Evolutionary conservation across 2,888 invertebrate species (phyloP).

Genomic region (Phalangium opilio): DNA sequence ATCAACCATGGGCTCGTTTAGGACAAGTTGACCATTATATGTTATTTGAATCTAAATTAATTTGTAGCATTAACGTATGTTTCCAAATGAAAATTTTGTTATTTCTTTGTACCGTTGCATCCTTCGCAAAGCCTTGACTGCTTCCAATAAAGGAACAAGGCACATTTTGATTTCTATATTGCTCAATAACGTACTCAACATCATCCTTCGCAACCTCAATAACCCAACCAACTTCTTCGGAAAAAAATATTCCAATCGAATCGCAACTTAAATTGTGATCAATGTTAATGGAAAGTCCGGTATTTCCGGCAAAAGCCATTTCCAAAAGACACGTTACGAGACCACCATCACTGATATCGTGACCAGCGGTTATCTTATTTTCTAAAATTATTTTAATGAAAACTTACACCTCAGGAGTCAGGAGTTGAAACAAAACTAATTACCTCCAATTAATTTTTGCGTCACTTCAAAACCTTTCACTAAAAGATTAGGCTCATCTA

Average conservation of each 20-base stretch:
- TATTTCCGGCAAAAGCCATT: conserved; percentile 88
- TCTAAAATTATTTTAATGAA: conserved; percentile 43
- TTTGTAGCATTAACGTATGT: no score
- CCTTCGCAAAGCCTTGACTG: conserved; percentile 4
- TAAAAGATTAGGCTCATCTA: conserved; percentile 51
- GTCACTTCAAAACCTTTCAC: conserved; percentile 63
- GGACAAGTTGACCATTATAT: conserved; percentile 4
- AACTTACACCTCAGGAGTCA: no score
- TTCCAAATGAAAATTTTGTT: no score
- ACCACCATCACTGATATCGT: conserved; percentile 95
- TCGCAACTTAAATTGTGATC: conserved; percentile 2
- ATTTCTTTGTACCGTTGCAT: conserved; percentile 3
- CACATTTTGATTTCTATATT: conserved; percentile 45
- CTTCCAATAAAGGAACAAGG: conserved; percentile 43
- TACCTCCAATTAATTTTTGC: conserved; percentile 57
- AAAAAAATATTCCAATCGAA: conserved; percentile 53
- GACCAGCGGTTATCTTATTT: conserved; percentile 59
- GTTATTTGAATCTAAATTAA: not conserved
- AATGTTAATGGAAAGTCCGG: conserved; percentile 44
- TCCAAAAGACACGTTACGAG: conserved; percentile 74
- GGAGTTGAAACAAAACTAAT: no score
- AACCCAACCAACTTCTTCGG: conserved; percentile 74
- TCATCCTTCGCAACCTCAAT: conserved; percentile 49
- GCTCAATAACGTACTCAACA: conserved; percentile 41
- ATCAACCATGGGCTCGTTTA: conserved; percentile 36